phyloP scores from a whole-genome alignment of 2,888 invertebrate genomes.

The Drosophila pseudotakahashii region DNA sequence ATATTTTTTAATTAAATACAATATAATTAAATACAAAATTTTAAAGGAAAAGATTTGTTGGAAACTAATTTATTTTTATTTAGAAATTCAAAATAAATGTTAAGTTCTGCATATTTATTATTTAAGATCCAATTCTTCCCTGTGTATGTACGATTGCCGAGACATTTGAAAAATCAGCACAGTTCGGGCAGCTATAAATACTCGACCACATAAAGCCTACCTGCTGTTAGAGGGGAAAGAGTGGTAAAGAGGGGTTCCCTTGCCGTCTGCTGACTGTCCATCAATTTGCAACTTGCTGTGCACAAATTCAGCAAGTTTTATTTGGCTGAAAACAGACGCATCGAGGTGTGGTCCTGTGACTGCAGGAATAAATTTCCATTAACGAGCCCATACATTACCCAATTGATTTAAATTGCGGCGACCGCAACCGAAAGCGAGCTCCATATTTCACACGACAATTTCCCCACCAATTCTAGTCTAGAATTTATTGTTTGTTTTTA shows the following conservation, averaged over 20 bases:
- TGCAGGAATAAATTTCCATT: conserved; percentile 80
- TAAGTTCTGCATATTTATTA: too few species aligned
- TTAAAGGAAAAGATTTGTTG: too few species aligned
- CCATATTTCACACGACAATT: conserved; percentile 66
- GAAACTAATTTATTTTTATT: too few species aligned
- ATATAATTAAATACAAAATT: too few species aligned
- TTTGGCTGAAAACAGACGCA: conserved; percentile 53
- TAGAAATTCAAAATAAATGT: too few species aligned
- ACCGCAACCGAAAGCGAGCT: conserved; percentile 67
- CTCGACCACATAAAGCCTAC: conserved; percentile 49
- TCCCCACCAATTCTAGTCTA: background rate
- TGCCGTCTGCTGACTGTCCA: conserved; percentile 66
- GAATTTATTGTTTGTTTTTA: conserved; percentile 35
- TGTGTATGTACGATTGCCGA: conserved; percentile 44
- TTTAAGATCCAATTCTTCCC: background rate
- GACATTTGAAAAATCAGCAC: conserved; percentile 76
- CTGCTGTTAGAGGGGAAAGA: conserved; percentile 22
- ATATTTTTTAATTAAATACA: too few species aligned
- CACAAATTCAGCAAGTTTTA: conserved; percentile 76
- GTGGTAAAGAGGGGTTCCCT: conserved; percentile 10
- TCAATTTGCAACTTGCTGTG: conserved; percentile 76
- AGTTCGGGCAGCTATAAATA: conserved; percentile 69
- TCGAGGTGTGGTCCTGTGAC: conserved; percentile 50
- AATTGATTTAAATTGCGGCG: conserved; percentile 82
- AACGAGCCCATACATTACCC: conserved; percentile 76